Percentiles rank a stretch among this genome's conserved stretches.
phyloP scores from a whole-genome alignment of 2,113 vertebrate genomes.

The Siniperca chuatsi region DNA sequence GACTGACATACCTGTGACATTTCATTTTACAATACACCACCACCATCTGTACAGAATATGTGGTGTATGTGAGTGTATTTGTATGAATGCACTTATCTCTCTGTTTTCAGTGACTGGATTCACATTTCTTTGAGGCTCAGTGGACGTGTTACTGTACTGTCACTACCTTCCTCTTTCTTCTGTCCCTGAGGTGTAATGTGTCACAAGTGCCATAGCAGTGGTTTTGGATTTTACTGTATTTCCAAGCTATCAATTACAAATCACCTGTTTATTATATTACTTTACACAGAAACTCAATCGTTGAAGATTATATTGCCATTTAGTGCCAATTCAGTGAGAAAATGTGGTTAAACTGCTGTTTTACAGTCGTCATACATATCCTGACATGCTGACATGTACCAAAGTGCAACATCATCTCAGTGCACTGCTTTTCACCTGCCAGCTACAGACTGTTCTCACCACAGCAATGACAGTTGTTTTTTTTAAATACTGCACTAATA shows the following conservation, averaged over 20 bases:
- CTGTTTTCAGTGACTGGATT: not conserved
- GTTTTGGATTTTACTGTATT: not conserved
- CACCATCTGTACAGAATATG: not conserved
- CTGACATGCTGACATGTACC: no score
- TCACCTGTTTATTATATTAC: not conserved
- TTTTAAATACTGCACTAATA: no score
- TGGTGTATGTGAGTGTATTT: not conserved
- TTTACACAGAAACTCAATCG: no score
- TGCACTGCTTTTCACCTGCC: no score
- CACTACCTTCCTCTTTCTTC: not conserved
- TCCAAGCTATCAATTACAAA: not conserved
- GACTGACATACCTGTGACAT: slow-evolving; percentile 15
- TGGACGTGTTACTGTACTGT: not conserved
- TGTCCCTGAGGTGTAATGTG: not conserved
- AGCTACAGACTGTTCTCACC: no score
- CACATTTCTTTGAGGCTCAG: not conserved
- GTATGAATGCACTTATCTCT: not conserved
- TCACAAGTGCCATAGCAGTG: not conserved
- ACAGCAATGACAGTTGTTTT: no score
- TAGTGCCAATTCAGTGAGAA: no score
- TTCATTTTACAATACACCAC: not conserved
- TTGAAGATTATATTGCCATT: no score
- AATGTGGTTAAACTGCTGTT: no score
- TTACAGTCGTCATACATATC: no score
- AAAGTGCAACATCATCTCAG: no score